phyloP scores from a whole-genome alignment of 2,797 vertebrate species.

The Agapornis canus region DNA sequence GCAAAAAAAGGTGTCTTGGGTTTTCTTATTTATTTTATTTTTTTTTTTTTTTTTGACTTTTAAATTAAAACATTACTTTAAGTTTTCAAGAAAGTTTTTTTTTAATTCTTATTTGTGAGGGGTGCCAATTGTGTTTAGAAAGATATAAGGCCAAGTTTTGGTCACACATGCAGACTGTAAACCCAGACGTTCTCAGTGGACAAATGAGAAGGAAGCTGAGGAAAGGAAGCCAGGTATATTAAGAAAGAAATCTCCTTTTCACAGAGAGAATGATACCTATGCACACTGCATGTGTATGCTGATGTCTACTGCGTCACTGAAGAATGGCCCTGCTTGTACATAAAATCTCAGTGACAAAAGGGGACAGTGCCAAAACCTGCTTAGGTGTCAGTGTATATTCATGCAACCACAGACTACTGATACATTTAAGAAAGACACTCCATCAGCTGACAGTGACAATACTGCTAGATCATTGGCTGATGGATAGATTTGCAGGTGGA shows the following conservation, averaged over 20 bases:
- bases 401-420: background rate
- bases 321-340: background rate
- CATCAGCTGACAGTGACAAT: background rate
- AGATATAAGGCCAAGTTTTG: background rate
- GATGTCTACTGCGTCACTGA: background rate
- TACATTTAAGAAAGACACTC: background rate
- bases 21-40: no score
- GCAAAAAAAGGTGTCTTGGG: background rate
- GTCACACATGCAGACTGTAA: background rate
- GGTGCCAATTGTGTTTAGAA: background rate
- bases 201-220: background rate
- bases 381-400: background rate
- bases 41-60: background rate
- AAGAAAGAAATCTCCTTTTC: background rate
- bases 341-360: background rate
- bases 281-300: accelerated
- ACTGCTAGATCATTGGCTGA: background rate
- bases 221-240: background rate
- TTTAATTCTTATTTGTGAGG: background rate
- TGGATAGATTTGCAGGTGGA: background rate
- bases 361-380: background rate
- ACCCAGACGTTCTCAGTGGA: background rate
- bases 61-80: background rate
- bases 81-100: background rate
- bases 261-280: background rate